phyloP scores from a whole-genome alignment of 2,113 vertebrate genomes.

The Charina bottae region DNA sequence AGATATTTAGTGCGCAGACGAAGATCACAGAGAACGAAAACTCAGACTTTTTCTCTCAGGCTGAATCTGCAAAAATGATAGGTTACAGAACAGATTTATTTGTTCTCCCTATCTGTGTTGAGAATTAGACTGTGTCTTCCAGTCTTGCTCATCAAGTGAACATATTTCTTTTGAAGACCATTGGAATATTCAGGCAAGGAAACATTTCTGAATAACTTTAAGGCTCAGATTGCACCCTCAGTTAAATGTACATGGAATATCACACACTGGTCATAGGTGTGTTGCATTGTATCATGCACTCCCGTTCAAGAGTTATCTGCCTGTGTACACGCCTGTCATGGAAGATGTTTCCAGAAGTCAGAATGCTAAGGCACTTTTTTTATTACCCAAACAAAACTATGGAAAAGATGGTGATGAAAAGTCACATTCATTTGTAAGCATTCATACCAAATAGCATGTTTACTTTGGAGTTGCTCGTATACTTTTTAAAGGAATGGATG shows the following conservation, averaged over 20 bases:
- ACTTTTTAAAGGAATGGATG: background rate
- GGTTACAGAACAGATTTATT: background rate
- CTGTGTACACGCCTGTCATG: background rate
- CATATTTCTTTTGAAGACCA: background rate
- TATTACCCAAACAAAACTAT: background rate
- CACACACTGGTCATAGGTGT: background rate
- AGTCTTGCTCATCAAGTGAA: background rate
- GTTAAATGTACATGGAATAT: background rate
- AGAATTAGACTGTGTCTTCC: background rate
- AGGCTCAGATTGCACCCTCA: background rate
- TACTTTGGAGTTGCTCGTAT: background rate
- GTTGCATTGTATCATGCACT: background rate
- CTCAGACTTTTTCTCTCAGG: slow-evolving; percentile 12
- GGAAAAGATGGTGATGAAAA: background rate
- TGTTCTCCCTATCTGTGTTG: background rate
- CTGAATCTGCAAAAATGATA: slow-evolving; percentile 9
- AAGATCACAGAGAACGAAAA: background rate
- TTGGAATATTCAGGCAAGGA: background rate
- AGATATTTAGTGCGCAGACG: background rate
- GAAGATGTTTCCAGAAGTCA: background rate
- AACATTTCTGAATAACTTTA: background rate
- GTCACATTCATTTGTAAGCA: background rate
- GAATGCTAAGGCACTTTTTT: background rate
- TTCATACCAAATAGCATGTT: background rate
- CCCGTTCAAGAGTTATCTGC: background rate